A percentile compares a stretch with the other conserved stretches of the same genome.
Evolutionary conservation across 2,797 vertebrate species (phyloP).

Genomic region (Astyanax mexicanus): DNA sequence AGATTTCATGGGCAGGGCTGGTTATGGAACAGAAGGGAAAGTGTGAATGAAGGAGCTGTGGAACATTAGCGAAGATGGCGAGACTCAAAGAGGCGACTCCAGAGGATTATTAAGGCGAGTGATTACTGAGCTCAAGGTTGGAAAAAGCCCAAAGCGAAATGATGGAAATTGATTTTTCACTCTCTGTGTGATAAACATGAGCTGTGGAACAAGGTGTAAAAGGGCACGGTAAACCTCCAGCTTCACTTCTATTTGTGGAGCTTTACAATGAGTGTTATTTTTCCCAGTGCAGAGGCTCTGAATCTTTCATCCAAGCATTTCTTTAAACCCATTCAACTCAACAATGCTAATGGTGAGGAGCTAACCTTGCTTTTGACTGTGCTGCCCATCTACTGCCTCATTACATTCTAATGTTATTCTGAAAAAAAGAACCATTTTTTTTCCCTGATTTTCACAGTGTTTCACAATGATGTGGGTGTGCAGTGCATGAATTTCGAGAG

Average conservation of each 20-base stretch:
- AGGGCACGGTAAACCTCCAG: conserved; percentile 53
- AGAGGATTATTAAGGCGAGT: conserved; percentile 44
- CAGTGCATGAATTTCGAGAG: too few species aligned
- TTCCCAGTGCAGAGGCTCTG: conserved; percentile 45
- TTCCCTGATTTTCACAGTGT: not conserved
- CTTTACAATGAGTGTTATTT: conserved; percentile 35
- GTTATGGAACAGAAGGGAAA: conserved; percentile 28
- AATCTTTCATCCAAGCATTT: conserved; percentile 57
- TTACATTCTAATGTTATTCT: not conserved
- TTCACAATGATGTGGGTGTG: too few species aligned
- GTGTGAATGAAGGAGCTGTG: conserved; percentile 21
- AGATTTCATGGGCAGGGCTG: conserved; percentile 18
- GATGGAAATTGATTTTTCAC: conserved; percentile 30
- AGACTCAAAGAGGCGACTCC: conserved; percentile 38
- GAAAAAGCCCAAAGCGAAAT: conserved; percentile 41
- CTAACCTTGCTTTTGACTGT: not conserved
- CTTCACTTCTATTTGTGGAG: conserved; percentile 45
- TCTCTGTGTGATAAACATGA: conserved; percentile 48
- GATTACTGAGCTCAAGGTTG: conserved; percentile 53
- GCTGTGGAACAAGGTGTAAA: conserved; percentile 23
- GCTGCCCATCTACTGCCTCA: not conserved
- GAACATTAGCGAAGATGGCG: conserved; percentile 28
- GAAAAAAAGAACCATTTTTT: not conserved
- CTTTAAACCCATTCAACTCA: not conserved
- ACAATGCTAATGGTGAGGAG: not conserved